phyloP scores from a whole-genome alignment of 2,797 vertebrate genomes.

The Falco berigora region DNA sequence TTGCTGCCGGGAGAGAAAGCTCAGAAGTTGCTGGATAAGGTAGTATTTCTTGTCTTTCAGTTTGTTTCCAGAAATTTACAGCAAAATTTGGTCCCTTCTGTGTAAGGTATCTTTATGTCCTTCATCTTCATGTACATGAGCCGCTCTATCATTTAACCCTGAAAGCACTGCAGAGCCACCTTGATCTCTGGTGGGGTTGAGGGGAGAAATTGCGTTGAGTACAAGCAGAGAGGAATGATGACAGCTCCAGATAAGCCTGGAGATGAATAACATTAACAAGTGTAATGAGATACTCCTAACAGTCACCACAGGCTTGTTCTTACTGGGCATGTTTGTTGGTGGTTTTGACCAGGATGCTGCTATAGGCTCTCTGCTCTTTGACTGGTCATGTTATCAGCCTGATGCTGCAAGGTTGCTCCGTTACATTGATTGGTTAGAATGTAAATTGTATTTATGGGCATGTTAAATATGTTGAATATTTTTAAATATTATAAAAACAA shows the following conservation, averaged over 20 bases:
- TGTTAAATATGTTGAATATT: neutral
- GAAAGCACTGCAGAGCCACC: neutral
- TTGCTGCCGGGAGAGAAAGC: conserved; percentile 89
- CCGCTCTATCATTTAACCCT: neutral
- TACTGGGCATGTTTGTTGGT: neutral
- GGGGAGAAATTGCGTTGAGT: neutral
- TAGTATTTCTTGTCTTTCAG: conserved; percentile 24
- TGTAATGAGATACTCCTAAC: neutral
- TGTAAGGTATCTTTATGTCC: neutral
- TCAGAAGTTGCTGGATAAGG: conserved; percentile 81
- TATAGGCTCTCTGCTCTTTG: neutral
- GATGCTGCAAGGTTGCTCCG: neutral
- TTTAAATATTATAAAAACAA: neutral
- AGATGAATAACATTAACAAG: neutral
- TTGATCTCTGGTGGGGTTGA: neutral
- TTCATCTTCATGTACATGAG: neutral
- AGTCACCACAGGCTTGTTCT: neutral
- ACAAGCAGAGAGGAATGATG: neutral
- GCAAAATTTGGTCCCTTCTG: neutral
- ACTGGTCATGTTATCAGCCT: neutral
- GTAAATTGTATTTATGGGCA: neutral
- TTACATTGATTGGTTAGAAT: neutral
- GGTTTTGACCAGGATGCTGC: neutral
- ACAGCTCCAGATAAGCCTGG: neutral
- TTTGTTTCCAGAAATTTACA: neutral